Conservation (phyloP, 2,797 vertebrate genomes). For the Chaunax sp. region DNA sequence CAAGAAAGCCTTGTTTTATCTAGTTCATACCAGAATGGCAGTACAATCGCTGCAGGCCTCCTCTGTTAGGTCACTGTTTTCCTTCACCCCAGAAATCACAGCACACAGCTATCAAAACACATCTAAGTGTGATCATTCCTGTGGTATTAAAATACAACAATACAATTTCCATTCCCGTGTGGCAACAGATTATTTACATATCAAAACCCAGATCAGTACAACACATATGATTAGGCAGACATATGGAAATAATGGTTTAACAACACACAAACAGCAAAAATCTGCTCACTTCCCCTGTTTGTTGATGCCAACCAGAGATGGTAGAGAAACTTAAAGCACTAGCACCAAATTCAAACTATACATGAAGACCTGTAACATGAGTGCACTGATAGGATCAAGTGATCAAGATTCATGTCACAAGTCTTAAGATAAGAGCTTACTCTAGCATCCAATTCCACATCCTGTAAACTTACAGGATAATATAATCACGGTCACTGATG, state of each 20-base stretch:
- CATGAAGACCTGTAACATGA: not conserved
- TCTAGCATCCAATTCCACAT: not conserved
- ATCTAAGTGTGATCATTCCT: slow-evolving; percentile 17
- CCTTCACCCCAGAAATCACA: slow-evolving; percentile 22
- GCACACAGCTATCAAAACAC: slow-evolving; percentile 29
- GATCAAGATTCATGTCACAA: not conserved
- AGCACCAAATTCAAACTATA: not conserved
- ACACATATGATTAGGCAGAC: slow-evolving; percentile 2
- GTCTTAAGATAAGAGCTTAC: not conserved
- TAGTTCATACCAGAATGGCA: slow-evolving; percentile 67
- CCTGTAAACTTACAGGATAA: not conserved
- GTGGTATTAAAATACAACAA: slow-evolving; percentile 4
- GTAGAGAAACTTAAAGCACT: not conserved
- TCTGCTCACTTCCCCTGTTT: not conserved
- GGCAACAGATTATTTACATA: slow-evolving; percentile 3
- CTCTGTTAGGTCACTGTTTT: slow-evolving; percentile 31
- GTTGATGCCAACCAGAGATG: not conserved
- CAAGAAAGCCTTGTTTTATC: slow-evolving; percentile 66
- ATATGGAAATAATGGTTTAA: too few species aligned
- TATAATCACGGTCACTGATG: not conserved
- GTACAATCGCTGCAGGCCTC: slow-evolving; percentile 30
- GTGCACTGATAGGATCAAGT: not conserved
- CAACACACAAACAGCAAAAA: too few species aligned
- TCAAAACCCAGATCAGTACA: not conserved
- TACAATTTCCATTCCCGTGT: not conserved